phyloP scores from a whole-genome alignment of 2,888 invertebrate genomes.

The Alviniconcha strummeri region DNA sequence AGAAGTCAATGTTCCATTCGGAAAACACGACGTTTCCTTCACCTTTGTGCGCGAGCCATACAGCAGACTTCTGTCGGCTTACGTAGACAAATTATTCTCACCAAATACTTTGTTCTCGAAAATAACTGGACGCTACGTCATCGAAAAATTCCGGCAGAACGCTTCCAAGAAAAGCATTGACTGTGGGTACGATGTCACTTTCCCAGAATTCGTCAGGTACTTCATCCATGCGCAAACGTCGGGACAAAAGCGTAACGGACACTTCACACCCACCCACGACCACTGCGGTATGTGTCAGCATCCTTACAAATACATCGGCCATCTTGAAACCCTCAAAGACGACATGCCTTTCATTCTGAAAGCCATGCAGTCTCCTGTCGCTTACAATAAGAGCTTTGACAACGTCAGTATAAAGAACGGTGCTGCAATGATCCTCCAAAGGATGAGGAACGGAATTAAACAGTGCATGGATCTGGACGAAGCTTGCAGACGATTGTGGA shows the following conservation, averaged over 20 bases:
- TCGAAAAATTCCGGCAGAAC: constrained; percentile 45
- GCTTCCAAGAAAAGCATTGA: constrained; percentile 40
- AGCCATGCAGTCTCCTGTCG: constrained; percentile 10
- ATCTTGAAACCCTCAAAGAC: constrained; percentile 57
- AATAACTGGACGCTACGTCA: constrained; percentile 48
- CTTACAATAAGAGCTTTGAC: constrained; percentile 5
- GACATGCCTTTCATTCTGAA: constrained; percentile 41
- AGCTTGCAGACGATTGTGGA: constrained; percentile 50
- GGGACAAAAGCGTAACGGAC: constrained; percentile 50
- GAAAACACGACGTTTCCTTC: background rate
- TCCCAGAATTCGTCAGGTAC: constrained; percentile 56
- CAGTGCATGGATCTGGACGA: constrained; percentile 50
- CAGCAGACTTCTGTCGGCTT: constrained; percentile 55
- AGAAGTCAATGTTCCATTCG: too few relatives aligned
- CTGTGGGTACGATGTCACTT: constrained; percentile 59
- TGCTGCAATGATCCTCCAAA: background rate
- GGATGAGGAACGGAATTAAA: constrained; percentile 18
- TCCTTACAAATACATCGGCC: constrained; percentile 58
- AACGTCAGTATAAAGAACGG: background rate
- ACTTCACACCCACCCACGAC: constrained; percentile 58
- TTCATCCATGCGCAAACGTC: constrained; percentile 51
- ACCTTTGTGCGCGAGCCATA: constrained; percentile 60
- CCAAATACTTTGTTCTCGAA: constrained; percentile 55
- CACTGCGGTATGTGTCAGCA: constrained; percentile 56
- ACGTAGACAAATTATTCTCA: constrained; percentile 58